phyloP scores from a whole-genome alignment of 2,888 invertebrate species.

The Euproctis similis region DNA sequence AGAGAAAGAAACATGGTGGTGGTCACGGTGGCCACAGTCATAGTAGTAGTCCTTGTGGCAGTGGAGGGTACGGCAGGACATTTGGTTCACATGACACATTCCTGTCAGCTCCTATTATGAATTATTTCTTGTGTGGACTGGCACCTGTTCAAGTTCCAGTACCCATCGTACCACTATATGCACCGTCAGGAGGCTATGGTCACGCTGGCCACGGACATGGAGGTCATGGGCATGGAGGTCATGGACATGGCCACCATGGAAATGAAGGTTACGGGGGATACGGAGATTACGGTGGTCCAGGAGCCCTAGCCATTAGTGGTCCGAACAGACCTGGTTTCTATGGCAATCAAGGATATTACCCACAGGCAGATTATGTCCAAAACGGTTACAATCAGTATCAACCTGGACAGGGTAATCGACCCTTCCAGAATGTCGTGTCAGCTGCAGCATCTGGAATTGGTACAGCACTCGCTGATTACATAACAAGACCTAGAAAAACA shows the following conservation, averaged over 20 bases:
- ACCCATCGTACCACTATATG: slow-evolving; percentile 17
- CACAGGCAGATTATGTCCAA: slow-evolving; percentile 8
- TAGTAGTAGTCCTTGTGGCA: slow-evolving; percentile 32
- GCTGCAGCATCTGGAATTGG: slow-evolving; percentile 73
- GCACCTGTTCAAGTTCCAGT: slow-evolving; percentile 17
- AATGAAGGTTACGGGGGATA: slow-evolving; percentile 14
- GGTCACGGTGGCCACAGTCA: too few relatives aligned
- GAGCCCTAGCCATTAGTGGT: slow-evolving; percentile 9
- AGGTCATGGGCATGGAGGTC: slow-evolving; percentile 25
- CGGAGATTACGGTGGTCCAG: slow-evolving; percentile 18
- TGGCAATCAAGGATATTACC: slow-evolving; percentile 14
- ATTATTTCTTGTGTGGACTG: slow-evolving; percentile 56
- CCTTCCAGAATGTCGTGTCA: slow-evolving; percentile 49
- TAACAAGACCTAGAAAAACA: slow-evolving; percentile 48
- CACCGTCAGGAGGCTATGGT: slow-evolving; percentile 22
- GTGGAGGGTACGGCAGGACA: slow-evolving; percentile 42
- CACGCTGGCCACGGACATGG: slow-evolving; percentile 23
- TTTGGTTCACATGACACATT: slow-evolving; percentile 50
- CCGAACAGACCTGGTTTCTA: slow-evolving; percentile 13
- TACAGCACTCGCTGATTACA: slow-evolving; percentile 63
- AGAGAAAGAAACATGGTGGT: slow-evolving; percentile 50
- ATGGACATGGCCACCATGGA: slow-evolving; percentile 20
- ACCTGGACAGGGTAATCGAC: slow-evolving; percentile 29
- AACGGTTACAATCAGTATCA: slow-evolving; percentile 17
- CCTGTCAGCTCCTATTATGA: slow-evolving; percentile 57